phyloP scores from a whole-genome alignment of 2,113 vertebrate species.

The Tonatia bakeri region DNA sequence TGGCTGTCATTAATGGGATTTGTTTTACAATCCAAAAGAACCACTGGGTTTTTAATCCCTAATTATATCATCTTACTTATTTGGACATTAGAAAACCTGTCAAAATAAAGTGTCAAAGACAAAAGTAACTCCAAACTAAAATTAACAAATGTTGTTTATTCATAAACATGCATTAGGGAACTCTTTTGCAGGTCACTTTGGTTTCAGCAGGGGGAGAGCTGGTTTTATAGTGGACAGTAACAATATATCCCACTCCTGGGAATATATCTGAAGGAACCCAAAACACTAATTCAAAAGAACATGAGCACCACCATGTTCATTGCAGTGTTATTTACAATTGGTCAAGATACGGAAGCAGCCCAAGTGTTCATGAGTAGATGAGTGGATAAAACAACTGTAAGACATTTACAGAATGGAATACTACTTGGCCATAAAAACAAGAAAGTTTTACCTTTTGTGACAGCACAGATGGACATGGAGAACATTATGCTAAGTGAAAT shows the following conservation, averaged over 20 bases:
- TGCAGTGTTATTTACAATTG: too few species aligned
- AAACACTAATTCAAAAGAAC: too few species aligned
- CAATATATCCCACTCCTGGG: background rate
- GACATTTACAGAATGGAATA: too few species aligned
- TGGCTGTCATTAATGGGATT: constrained; percentile 12
- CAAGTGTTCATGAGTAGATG: too few species aligned
- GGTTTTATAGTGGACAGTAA: background rate
- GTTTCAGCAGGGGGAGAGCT: background rate
- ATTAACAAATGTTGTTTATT: constrained; percentile 14
- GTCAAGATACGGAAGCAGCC: too few species aligned
- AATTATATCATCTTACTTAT: constrained; percentile 45
- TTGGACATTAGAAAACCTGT: constrained; percentile 37
- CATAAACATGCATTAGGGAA: background rate
- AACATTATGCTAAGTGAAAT: too few species aligned
- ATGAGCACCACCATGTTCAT: too few species aligned
- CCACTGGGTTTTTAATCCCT: background rate
- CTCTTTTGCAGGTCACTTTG: background rate
- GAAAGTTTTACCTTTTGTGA: too few species aligned
- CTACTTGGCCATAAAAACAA: too few species aligned
- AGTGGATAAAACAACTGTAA: too few species aligned
- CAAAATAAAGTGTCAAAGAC: constrained; percentile 25
- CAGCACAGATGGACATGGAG: too few species aligned
- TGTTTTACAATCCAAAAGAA: constrained; percentile 19
- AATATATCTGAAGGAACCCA: too few species aligned
- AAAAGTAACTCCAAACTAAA: background rate